phyloP scores from a whole-genome alignment of 1,140 invertebrate genomes.

The Adelges cooleyi region DNA sequence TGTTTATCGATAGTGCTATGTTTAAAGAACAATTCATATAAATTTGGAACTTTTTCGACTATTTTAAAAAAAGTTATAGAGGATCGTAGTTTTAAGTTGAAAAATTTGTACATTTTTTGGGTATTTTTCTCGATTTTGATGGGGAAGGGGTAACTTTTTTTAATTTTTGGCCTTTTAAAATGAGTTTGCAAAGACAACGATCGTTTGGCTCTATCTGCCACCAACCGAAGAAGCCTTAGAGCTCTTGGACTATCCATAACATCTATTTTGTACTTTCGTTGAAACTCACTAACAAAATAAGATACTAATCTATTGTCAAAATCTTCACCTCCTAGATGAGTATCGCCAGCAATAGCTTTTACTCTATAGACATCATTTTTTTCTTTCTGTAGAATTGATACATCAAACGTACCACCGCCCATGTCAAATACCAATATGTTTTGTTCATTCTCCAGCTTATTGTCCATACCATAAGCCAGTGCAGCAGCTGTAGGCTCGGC shows the following conservation, averaged over 20 bases:
- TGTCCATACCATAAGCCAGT: slow-evolving; percentile 46
- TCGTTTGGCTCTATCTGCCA: slow-evolving; percentile 39
- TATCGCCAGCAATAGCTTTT: too few relatives aligned
- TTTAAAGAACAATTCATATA: too few relatives aligned
- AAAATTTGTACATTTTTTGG: too few relatives aligned
- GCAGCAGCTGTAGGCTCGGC: slow-evolving; percentile 49
- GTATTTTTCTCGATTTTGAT: too few relatives aligned
- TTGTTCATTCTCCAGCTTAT: slow-evolving; percentile 52
- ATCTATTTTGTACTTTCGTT: slow-evolving; percentile 52
- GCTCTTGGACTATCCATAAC: slow-evolving; percentile 45
- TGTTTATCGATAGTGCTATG: too few relatives aligned
- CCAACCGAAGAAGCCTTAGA: slow-evolving; percentile 44
- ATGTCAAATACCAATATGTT: slow-evolving; percentile 64
- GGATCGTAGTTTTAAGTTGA: too few relatives aligned
- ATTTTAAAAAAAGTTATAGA: too few relatives aligned
- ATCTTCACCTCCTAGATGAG: too few relatives aligned
- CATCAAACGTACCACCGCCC: slow-evolving; percentile 67
- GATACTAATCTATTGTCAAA: slow-evolving; percentile 37
- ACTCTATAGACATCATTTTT: too few relatives aligned
- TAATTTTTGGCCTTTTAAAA: too few relatives aligned
- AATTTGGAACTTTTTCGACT: too few relatives aligned
- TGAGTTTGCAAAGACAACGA: slow-evolving; percentile 33
- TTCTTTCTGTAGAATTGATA: slow-evolving; percentile 55
- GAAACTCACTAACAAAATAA: slow-evolving; percentile 50
- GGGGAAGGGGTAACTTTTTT: too few relatives aligned